Evolutionary conservation across 1,140 invertebrate species (phyloP), one percentile per base, ranked within the genome.

Genomic region (Battus philenor): DNA sequence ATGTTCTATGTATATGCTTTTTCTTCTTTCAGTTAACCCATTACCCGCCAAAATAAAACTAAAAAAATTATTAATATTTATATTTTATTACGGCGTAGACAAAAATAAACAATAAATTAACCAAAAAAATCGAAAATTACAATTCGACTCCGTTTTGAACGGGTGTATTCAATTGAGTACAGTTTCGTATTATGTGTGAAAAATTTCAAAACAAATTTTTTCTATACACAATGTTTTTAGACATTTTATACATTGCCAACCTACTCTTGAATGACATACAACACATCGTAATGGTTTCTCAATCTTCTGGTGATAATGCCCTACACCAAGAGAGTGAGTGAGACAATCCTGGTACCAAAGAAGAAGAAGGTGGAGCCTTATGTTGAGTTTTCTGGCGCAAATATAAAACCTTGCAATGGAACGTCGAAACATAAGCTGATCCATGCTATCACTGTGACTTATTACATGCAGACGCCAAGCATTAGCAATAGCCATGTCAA

Each of bases 401-500:
- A 16, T 11, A 54, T 24, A 7, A 3, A 8, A 5, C 59, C 22
- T 17, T 39, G 17, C n/a, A n/a, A n/a, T n/a, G n/a, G n/a, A n/a
- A n/a, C n/a, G n/a, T n/a, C n/a, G n/a, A n/a, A n/a, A n/a, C n/a
- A n/a, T n/a, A n/a, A n/a, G n/a, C n/a, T n/a, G n/a, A n/a, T n/a
- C n/a, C n/a, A n/a, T n/a, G n/a, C n/a, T n/a, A n/a, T n/a, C n/a
- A n/a, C n/a, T n/a, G n/a, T n/a, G n/a, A n/a, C n/a, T n/a, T n/a
- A n/a, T n/a, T n/a, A n/a, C n/a, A n/a, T n/a, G n/a, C n/a, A n/a
- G n/a, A n/a, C 45, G 17, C 56, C 63, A 66, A 2, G 59, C 55
- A 51, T 65, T 71, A 6, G 64, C 34, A 9, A 57, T 44, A 12
- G 43, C 30, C 39, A 44, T 44, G 41, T 62, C 56, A 10, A 74